Evolutionary conservation across 2,113 vertebrate genomes (phyloP).

Genomic region (Galeopterus variegatus): DNA sequence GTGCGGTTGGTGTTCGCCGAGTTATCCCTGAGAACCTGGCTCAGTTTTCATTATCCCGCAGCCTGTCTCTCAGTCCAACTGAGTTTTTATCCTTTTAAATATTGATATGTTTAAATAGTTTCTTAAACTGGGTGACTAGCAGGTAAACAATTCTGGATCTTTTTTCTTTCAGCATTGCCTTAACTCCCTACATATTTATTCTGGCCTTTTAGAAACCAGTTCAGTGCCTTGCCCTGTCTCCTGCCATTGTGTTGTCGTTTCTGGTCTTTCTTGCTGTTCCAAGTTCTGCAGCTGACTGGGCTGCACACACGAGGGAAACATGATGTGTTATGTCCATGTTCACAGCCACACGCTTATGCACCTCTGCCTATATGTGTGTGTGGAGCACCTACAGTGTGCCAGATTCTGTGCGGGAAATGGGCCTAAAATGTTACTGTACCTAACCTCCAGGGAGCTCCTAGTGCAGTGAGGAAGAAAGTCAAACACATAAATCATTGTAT

Average conservation of each 20-base stretch:
- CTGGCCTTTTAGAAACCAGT: neutral
- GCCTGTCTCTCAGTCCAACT: slow-evolving; percentile 36
- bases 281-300: rapidly evolving
- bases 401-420: neutral
- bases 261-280: neutral
- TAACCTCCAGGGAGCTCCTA: neutral
- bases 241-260: neutral
- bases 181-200: slow-evolving; percentile 5
- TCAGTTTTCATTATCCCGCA: slow-evolving; percentile 49
- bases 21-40: rapidly evolving
- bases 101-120: slow-evolving; percentile 80
- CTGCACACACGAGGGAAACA: rapidly evolving
- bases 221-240: neutral
- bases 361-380: neutral
- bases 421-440: too few species aligned
- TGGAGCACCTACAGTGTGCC: neutral
- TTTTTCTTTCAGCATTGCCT: slow-evolving; percentile 43
- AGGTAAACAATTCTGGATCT: slow-evolving; percentile 73
- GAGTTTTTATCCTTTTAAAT: slow-evolving; percentile 77
- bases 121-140: slow-evolving; percentile 66
- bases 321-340: rapidly evolving
- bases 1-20: neutral
- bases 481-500: rapidly evolving
- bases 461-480: neutral
- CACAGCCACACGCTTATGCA: rapidly evolving